Percentiles rank a stretch among this genome's conserved stretches.
Evolutionary conservation across 2,888 invertebrate genomes (phyloP).

Genomic region (Cephus sareptanus): DNA sequence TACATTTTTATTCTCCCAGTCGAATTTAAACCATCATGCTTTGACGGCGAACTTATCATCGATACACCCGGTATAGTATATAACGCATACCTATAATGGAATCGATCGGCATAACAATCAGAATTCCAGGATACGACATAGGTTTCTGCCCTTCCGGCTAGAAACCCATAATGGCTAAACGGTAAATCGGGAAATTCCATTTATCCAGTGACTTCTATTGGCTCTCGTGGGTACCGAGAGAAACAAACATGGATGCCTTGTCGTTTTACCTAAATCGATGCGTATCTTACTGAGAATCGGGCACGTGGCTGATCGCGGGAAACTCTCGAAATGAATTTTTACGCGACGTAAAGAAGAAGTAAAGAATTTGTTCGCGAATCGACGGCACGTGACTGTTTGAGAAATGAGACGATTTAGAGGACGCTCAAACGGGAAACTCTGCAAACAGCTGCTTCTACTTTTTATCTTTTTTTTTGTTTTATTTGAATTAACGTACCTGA

Average conservation of each 20-base stretch:
- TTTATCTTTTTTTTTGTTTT: not conserved
- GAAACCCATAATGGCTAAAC: conserved; percentile 39
- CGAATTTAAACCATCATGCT: not conserved
- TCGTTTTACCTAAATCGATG: not conserved
- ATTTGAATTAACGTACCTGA: not conserved
- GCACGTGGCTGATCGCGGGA: not conserved
- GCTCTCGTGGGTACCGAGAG: not conserved
- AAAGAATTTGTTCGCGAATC: not conserved
- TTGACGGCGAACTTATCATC: not conserved
- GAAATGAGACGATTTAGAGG: not conserved
- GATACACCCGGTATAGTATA: not conserved
- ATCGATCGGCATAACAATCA: conserved; percentile 26
- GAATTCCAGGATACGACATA: conserved; percentile 17
- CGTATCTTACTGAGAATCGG: not conserved
- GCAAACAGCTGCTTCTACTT: not conserved
- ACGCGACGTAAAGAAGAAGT: not conserved
- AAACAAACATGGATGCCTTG: not conserved
- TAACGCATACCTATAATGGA: conserved; percentile 17
- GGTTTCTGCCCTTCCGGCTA: conserved; percentile 17
- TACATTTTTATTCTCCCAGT: not conserved
- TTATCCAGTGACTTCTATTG: conserved; percentile 23
- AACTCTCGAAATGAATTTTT: not conserved
- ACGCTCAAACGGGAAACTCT: not conserved
- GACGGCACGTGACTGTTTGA: not conserved
- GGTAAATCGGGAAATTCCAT: conserved; percentile 44